Percentiles rank a stretch among this genome's conserved stretches.
Evolutionary conservation across 1,140 invertebrate species (phyloP).

Genomic region (Lucilia sericata): DNA sequence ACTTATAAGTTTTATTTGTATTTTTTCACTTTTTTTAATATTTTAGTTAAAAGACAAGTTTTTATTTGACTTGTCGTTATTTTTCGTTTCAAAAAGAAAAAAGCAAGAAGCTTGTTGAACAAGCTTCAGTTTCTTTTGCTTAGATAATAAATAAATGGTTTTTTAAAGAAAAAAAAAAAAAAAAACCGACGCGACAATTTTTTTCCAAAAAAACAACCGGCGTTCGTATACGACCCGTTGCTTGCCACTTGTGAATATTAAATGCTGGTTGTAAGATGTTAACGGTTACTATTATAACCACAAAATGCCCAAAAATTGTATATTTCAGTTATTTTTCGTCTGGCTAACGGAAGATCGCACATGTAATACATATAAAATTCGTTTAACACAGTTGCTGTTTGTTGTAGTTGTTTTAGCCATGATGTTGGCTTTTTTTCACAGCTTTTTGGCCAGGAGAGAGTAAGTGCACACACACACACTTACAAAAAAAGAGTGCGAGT

Average conservation of each 20-base stretch:
- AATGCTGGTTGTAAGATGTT: slow-evolving; percentile 63
- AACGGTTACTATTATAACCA: slow-evolving; percentile 63
- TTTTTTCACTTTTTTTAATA: slow-evolving; percentile 15
- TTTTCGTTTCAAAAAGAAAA: background rate
- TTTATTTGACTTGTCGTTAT: background rate
- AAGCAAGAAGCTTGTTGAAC: slow-evolving; percentile 23
- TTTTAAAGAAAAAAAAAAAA: background rate
- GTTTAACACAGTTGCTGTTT: slow-evolving; percentile 19
- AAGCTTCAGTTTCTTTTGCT: background rate
- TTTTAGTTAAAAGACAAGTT: background rate
- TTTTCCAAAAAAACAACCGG: background rate
- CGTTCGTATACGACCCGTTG: slow-evolving; percentile 52
- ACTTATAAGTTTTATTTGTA: background rate
- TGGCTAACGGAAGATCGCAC: slow-evolving; percentile 38
- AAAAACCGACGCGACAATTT: slow-evolving; percentile 27
- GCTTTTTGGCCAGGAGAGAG: background rate
- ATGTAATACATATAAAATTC: slow-evolving; percentile 32
- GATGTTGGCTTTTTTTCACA: background rate
- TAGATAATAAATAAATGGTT: background rate
- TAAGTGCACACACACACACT: background rate
- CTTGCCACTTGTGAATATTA: slow-evolving; percentile 63
- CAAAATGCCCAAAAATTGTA: slow-evolving; percentile 1
- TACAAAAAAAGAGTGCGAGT: background rate
- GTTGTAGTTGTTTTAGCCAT: too few relatives aligned
- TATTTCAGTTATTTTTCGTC: slow-evolving; percentile 3